Percentiles rank a stretch among this genome's conserved stretches.
phyloP scores from a whole-genome alignment of 2,888 invertebrate genomes.

The Zaprionus bogoriensis region DNA sequence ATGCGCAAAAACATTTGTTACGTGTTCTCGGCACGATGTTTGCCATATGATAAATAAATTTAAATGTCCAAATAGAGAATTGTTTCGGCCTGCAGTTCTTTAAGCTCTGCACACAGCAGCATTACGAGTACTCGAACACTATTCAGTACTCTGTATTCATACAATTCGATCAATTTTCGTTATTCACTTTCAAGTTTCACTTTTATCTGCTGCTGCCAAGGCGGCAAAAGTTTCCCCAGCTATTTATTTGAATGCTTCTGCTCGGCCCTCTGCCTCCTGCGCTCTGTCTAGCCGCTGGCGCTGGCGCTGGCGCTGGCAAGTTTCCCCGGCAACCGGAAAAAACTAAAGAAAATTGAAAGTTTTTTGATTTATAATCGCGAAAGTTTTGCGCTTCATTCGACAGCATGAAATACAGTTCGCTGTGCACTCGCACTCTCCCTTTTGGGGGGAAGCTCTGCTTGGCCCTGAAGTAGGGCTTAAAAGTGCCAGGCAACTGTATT shows the following conservation, averaged over 20 bases:
- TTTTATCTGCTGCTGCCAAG: constrained; percentile 47
- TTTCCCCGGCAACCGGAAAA: constrained; percentile 38
- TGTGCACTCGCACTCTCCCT: not conserved
- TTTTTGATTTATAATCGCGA: constrained; percentile 64
- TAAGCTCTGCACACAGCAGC: constrained; percentile 25
- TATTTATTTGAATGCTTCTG: constrained; percentile 38
- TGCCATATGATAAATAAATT: constrained; percentile 23
- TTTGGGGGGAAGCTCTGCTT: not conserved
- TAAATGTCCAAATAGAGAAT: constrained; percentile 1
- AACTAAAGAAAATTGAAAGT: constrained; percentile 61
- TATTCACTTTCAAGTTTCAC: constrained; percentile 48
- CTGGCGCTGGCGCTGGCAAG: constrained; percentile 53
- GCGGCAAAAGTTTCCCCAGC: constrained; percentile 13
- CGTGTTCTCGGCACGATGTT: constrained; percentile 11
- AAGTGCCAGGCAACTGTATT: no score
- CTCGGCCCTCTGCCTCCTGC: no score
- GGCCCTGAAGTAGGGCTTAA: not conserved
- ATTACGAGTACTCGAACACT: constrained; percentile 29
- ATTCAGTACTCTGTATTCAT: constrained; percentile 26
- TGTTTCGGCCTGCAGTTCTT: constrained; percentile 2
- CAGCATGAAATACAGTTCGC: constrained; percentile 18
- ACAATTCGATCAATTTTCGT: constrained; percentile 62
- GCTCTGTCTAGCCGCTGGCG: constrained; percentile 62
- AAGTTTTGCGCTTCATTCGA: constrained; percentile 57
- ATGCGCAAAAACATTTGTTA: constrained; percentile 56